Evolutionary conservation across 2,797 vertebrate genomes (phyloP).

Genomic region (Rhinoraja longicauda): DNA sequence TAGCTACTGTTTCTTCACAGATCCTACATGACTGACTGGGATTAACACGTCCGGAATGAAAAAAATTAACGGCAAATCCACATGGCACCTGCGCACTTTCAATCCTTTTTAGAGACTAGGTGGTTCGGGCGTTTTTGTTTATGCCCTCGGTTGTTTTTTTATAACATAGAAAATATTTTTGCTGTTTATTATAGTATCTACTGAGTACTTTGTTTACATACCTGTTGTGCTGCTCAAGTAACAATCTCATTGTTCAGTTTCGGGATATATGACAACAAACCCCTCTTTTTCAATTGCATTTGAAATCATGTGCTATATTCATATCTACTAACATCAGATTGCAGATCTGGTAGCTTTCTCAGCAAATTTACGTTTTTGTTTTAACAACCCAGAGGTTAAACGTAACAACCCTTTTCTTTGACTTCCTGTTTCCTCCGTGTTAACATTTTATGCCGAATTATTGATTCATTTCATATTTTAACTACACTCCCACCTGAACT

Average conservation of each 20-base stretch:
- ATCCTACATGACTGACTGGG: slow-evolving; percentile 5
- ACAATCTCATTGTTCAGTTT: no score
- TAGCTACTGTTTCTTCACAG: slow-evolving; percentile 31
- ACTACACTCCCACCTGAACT: not conserved
- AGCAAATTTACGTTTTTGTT: not conserved
- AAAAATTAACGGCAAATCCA: not conserved
- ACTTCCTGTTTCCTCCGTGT: not conserved
- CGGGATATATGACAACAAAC: no score
- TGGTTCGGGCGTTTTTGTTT: no score
- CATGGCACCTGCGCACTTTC: not conserved
- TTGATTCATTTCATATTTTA: not conserved
- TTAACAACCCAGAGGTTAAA: not conserved
- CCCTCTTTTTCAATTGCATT: not conserved
- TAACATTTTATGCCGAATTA: not conserved
- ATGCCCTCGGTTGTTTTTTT: no score
- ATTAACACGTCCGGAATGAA: slow-evolving; percentile 8
- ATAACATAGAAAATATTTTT: no score
- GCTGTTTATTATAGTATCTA: no score
- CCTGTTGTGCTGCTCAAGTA: no score
- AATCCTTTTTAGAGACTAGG: no score
- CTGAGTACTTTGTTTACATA: no score
- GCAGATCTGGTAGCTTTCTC: not conserved
- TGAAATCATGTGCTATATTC: not conserved
- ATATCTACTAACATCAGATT: no score
- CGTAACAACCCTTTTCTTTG: not conserved